Percentiles rank a stretch among this genome's conserved stretches.
Evolutionary conservation across 2,888 invertebrate genomes (phyloP).

Genomic region (Dolomedes plantarius): DNA sequence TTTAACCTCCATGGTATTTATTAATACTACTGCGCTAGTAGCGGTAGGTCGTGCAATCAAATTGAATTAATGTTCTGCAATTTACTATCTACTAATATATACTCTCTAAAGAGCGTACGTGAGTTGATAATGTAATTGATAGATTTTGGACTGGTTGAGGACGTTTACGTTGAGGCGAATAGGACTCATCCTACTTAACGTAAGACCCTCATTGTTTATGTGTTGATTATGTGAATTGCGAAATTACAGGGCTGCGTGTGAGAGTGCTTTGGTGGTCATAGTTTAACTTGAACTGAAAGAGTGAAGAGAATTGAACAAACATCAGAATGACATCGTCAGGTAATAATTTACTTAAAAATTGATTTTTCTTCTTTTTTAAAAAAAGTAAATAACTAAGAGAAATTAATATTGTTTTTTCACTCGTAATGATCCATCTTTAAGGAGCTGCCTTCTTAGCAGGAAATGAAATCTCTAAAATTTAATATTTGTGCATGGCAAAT

Average conservation of each 20-base stretch:
- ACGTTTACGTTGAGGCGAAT: constrained; percentile 23
- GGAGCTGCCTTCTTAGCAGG: too few relatives aligned
- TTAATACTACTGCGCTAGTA: too few relatives aligned
- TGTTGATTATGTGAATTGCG: constrained; percentile 65
- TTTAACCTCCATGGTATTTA: too few relatives aligned
- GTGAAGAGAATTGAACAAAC: constrained; percentile 9
- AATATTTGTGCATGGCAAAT: too few relatives aligned
- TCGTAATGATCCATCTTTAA: too few relatives aligned
- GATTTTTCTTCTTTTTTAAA: too few relatives aligned
- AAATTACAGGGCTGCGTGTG: constrained; percentile 36
- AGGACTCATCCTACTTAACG: constrained; percentile 27
- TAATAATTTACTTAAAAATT: constrained; percentile 14
- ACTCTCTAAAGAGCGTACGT: constrained; percentile 63
- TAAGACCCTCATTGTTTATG: constrained; percentile 7
- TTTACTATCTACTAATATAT: background rate
- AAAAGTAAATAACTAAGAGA: too few relatives aligned
- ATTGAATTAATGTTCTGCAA: too few relatives aligned
- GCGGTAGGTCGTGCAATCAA: too few relatives aligned
- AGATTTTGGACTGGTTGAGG: constrained; percentile 39
- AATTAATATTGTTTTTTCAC: too few relatives aligned
- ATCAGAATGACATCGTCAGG: constrained; percentile 38
- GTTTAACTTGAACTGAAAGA: constrained; percentile 15
- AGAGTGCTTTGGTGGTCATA: constrained; percentile 59
- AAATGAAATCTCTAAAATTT: too few relatives aligned
- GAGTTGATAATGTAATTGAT: constrained; percentile 31